Evolutionary conservation across 2,113 vertebrate species (phyloP).

Genomic region (Microtus oregoni): DNA sequence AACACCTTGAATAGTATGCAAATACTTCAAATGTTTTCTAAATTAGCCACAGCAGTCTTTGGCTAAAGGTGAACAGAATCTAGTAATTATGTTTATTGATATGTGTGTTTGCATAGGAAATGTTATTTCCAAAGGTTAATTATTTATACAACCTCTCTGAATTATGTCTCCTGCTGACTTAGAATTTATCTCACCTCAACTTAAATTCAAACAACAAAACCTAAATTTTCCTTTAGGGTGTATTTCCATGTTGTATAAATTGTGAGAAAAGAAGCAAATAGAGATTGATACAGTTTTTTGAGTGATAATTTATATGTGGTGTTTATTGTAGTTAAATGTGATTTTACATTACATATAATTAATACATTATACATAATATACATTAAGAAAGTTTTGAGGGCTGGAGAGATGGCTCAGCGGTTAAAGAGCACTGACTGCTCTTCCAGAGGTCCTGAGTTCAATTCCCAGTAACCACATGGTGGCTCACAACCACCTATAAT

Average conservation of each 20-base stretch:
- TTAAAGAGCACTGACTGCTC: no score
- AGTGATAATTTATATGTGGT: not conserved
- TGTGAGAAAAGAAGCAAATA: not conserved
- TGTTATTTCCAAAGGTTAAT: slow-evolving; percentile 88
- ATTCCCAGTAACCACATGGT: no score
- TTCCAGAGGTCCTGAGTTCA: no score
- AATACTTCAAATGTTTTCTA: slow-evolving; percentile 79
- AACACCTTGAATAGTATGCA: slow-evolving; percentile 71
- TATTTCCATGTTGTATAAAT: not conserved
- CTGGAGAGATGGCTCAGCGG: no score
- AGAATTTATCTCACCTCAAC: slow-evolving; percentile 63
- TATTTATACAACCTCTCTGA: slow-evolving; percentile 85
- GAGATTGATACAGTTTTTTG: not conserved
- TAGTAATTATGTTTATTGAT: slow-evolving; percentile 85
- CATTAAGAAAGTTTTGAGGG: not conserved
- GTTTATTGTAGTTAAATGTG: not conserved
- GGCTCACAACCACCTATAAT: no score
- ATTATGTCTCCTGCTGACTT: slow-evolving; percentile 71
- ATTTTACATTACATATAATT: not conserved
- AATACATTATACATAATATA: not conserved
- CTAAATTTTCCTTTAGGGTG: slow-evolving; percentile 27
- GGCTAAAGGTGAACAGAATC: slow-evolving; percentile 83
- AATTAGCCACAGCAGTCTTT: slow-evolving; percentile 81
- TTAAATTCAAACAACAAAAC: slow-evolving; percentile 65
- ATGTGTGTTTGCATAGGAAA: slow-evolving; percentile 78